Conservation (phyloP, 1,140 invertebrate species). For the Penaeus vannamei region DNA sequence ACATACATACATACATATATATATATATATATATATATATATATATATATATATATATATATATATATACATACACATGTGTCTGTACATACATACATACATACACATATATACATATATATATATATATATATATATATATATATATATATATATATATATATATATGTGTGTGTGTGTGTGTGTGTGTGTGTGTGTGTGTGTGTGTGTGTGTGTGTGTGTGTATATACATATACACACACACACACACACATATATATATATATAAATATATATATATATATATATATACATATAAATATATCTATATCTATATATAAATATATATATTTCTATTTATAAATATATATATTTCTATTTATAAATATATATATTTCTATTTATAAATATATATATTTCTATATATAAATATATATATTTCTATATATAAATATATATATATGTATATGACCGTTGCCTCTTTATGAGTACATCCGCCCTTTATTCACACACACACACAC, state of each 20-base stretch:
- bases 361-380: too few species aligned
- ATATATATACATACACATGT: constrained; percentile 27
- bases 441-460: background rate
- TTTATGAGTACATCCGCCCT: too few species aligned
- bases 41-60: constrained; percentile 1
- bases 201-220: background rate
- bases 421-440: background rate
- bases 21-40: constrained; percentile 26
- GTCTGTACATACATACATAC: background rate
- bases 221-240: constrained; percentile 40
- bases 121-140: constrained; percentile 27
- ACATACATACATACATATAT: constrained; percentile 26
- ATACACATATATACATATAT: constrained; percentile 29
- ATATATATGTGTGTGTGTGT: constrained; percentile 31
- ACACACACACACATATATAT: constrained; percentile 13
- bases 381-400: too few species aligned
- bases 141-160: constrained; percentile 33
- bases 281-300: constrained; percentile 37
- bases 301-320: constrained; percentile 34
- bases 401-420: too few species aligned
- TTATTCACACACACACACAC: background rate
- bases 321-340: too few species aligned
- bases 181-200: background rate
- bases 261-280: constrained; percentile 29
- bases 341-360: too few species aligned